These are phyloP conservation scores for Buphagus erythrorhynchus DNA, from an alignment of 2,797 vertebrate species.

Conservation along the genomic window DNA sequence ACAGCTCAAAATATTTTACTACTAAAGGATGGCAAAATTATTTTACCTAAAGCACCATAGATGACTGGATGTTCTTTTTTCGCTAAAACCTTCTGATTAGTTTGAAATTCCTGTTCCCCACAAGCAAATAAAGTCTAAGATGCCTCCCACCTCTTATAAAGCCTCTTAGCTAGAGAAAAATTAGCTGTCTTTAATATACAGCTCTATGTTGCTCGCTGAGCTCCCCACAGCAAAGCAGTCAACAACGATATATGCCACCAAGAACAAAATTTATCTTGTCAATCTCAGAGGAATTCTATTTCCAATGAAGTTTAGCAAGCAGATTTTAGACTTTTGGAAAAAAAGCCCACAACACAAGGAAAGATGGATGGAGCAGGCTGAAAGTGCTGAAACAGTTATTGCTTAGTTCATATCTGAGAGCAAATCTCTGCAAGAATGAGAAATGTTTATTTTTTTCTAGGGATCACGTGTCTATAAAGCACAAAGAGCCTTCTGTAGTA, in stretches of 20 bases:
- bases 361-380: not conserved
- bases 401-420: not conserved
- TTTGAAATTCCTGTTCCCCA: not conserved
- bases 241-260: accelerated
- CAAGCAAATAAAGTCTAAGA: not conserved
- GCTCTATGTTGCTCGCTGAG: not conserved
- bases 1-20: not conserved
- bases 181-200: not conserved
- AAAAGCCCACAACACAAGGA: not conserved
- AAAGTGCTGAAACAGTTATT: not conserved
- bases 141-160: not conserved
- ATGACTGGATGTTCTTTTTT: not conserved
- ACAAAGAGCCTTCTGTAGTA: slow-evolving; percentile 7
- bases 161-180: not conserved
- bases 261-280: not conserved
- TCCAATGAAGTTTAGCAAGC: not conserved
- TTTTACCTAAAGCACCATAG: not conserved
- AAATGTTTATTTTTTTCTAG: slow-evolving; percentile 3
- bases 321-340: not conserved
- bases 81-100: not conserved
- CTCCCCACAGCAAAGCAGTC: not conserved
- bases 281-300: not conserved
- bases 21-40: not conserved
- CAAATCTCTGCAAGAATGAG: not conserved
- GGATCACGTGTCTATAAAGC: not conserved